Evolutionary conservation across 2,113 vertebrate genomes (phyloP), one percentile per base, ranked within the genome.

Genomic region (Capreolus pygargus): DNA sequence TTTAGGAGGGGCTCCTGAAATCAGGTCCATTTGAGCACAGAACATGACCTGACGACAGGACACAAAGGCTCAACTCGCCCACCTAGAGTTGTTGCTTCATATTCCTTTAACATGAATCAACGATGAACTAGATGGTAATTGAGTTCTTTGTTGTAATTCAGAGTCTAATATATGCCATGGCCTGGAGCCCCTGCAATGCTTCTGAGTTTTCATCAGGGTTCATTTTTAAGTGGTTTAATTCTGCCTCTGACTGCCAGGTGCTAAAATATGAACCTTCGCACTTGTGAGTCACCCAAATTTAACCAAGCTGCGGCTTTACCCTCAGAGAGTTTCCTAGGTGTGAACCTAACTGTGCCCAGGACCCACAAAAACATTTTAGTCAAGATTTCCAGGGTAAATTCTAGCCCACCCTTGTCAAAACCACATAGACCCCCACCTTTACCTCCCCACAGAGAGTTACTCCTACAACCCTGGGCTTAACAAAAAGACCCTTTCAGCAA

Each of bases 241-340:
- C 98, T 98, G 98, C 96, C 97, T 99, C 97, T 98, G 99, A 98
- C 99, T 99, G 98, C 98, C 99, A 99, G 99, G 99, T 99, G 99
- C 99, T 99, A 99, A 99, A 99, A 99, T 99, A 99, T 98, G 98
- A 99, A 99, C 99, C 98, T 99, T 99, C 99, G 99, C 99, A 99
- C 99, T 99, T 99, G 99, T 99, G 99, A 99, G 99, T 99, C 99
- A 99, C 95, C 99, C 98, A 96, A 96, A 99, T 99, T 99, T 99
- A 99, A 99, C 99, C 99, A 99, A 99, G 99, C 99, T 99, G 99
- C 99, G 99, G 99, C 99, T 99, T 99, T 96, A 98, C 98, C 98
- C 99, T 99, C 99, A 98, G 99, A 99, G 98, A 98, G 97, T 99
- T 99, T 99, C 99, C 99, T 99, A 98, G 98, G 99, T 99, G 99